These are phyloP conservation scores for Dolichopus griseipennis DNA, from an alignment of 2,888 invertebrate species.

Conservation along the genomic window DNA sequence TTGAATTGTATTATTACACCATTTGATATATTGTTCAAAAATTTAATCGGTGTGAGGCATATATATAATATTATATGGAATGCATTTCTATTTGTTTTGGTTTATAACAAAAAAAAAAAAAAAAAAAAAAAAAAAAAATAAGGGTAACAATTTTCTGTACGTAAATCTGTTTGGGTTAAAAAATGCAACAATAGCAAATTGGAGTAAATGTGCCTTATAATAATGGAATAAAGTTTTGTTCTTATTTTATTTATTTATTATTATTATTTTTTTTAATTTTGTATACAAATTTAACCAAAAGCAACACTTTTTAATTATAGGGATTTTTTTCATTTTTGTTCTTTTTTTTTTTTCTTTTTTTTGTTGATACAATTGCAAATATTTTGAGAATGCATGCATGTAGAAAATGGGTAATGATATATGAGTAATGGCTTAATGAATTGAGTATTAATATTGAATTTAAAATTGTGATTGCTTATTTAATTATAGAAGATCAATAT, in stretches of 20 bases:
- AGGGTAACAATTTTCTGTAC: background rate
- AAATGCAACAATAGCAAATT: slow-evolving; percentile 1
- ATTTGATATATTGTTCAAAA: slow-evolving; percentile 2
- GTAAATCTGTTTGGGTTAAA: background rate
- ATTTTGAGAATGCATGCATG: background rate
- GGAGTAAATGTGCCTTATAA: background rate
- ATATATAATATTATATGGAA: background rate
- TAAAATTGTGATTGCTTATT: background rate
- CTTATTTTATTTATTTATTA: background rate
- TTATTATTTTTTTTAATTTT: background rate
- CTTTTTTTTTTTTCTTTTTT: too few species aligned
- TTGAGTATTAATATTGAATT: background rate
- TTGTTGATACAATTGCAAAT: too few species aligned
- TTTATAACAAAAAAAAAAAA: too few species aligned
- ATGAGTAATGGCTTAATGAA: background rate
- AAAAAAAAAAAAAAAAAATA: background rate
- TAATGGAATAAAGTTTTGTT: background rate
- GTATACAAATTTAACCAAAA: background rate
- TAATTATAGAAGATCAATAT: background rate
- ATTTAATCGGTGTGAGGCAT: background rate
- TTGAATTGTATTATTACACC: background rate
- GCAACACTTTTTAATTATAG: background rate
- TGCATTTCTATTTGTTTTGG: too few species aligned
- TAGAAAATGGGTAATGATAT: background rate
- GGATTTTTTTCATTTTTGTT: background rate